These are phyloP conservation scores for Pseudochirops corinnae DNA, from an alignment of 2,797 vertebrate species.

Conservation along the genomic window DNA sequence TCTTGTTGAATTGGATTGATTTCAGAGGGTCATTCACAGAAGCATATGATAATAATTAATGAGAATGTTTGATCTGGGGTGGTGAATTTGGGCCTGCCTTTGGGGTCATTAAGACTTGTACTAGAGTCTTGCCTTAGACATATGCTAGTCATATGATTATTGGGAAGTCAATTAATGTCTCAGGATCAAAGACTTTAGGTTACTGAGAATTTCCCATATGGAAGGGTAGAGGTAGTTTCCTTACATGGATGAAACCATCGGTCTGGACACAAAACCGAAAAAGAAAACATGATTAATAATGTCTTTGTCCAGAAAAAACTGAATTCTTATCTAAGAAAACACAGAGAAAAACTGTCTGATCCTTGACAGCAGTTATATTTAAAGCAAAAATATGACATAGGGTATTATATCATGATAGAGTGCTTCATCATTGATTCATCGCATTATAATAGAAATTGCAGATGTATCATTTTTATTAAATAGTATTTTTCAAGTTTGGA, in stretches of 20 bases:
- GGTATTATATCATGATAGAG: conserved; percentile 28
- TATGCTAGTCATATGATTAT: neutral
- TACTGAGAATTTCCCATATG: neutral
- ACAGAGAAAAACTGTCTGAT: neutral
- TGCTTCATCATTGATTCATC: neutral
- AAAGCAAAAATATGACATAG: conserved; percentile 37
- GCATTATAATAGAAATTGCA: conserved; percentile 8
- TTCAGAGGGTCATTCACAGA: neutral
- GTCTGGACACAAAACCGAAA: neutral
- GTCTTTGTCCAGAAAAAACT: neutral
- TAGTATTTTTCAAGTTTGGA: conserved; percentile 25
- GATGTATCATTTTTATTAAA: conserved; percentile 30
- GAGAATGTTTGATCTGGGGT: neutral
- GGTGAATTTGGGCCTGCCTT: neutral
- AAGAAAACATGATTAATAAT: neutral
- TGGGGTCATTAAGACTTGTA: neutral
- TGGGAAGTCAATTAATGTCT: neutral
- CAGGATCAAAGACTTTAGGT: neutral
- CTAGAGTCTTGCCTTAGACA: neutral
- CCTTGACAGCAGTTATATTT: neutral
- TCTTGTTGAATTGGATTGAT: neutral
- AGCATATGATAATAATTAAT: neutral
- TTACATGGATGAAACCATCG: neutral
- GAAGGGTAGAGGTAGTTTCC: neutral
- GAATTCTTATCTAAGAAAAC: conserved; percentile 3